These are phyloP conservation scores for Equus quagga DNA, from an alignment of 2,113 vertebrate genomes.

Conservation along the genomic window DNA sequence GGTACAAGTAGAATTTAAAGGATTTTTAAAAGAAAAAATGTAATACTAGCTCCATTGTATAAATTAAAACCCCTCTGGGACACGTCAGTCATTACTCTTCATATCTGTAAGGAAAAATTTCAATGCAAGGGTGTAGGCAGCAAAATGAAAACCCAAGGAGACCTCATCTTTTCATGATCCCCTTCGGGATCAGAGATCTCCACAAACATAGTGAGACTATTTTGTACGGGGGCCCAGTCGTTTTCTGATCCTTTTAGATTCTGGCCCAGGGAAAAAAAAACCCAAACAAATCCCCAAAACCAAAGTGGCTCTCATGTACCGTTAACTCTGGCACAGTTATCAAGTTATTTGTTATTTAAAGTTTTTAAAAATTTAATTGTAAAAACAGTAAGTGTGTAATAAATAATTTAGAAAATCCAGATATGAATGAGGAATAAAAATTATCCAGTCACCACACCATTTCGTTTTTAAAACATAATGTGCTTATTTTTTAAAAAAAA, in stretches of 20 bases:
- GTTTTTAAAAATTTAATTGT: background rate
- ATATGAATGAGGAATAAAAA: conserved; percentile 33
- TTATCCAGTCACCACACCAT: background rate
- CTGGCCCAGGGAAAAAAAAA: background rate
- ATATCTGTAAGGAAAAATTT: conserved; percentile 36
- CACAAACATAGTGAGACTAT: background rate
- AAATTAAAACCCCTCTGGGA: conserved; percentile 69
- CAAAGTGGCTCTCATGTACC: background rate
- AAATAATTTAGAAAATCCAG: conserved; percentile 40
- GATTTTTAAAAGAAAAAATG: conserved; percentile 9
- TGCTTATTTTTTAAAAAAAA: background rate
- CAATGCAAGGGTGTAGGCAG: conserved; percentile 62
- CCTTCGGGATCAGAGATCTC: background rate
- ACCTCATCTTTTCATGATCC: background rate
- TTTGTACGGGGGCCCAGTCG: background rate
- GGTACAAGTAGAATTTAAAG: background rate
- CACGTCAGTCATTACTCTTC: conserved; percentile 50
- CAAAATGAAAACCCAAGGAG: conserved; percentile 52
- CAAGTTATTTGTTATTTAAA: background rate
- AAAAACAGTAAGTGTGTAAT: background rate
- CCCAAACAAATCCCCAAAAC: background rate
- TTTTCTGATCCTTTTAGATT: conserved; percentile 36
- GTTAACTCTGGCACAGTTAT: background rate
- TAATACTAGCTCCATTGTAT: conserved; percentile 47
- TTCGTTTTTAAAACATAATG: background rate